Evolutionary conservation across 2,113 vertebrate genomes (phyloP).

Genomic region (Psittacula cyanocephala): DNA sequence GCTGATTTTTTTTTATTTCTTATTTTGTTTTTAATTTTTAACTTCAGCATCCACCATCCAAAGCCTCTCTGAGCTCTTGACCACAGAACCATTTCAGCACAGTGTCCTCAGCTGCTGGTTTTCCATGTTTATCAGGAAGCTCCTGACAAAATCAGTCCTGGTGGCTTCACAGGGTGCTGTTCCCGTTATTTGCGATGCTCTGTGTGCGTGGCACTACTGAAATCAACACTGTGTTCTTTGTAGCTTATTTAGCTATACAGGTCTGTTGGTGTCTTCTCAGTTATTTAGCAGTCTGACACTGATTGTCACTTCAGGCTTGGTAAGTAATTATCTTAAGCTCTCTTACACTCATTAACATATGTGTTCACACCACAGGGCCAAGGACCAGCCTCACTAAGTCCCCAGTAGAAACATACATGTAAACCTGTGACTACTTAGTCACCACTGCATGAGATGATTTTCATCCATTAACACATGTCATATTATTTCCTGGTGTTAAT

Average conservation of each 20-base stretch:
- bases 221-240: background rate
- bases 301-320: background rate
- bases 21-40: background rate
- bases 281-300: background rate
- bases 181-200: background rate
- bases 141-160: background rate
- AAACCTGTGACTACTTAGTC: background rate
- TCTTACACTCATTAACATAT: background rate
- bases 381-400: background rate
- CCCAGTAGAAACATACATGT: background rate
- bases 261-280: background rate
- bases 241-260: background rate
- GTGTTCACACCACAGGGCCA: background rate
- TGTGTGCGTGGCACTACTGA: background rate
- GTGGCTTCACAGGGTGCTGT: background rate
- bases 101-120: background rate
- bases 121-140: background rate
- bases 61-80: background rate
- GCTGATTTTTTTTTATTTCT: background rate
- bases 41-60: background rate
- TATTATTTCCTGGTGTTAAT: background rate
- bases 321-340: background rate
- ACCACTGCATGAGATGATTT: background rate
- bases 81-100: background rate
- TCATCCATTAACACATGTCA: background rate